Conservation (phyloP, 2,113 vertebrate genomes). For the Lonchura striata region DNA sequence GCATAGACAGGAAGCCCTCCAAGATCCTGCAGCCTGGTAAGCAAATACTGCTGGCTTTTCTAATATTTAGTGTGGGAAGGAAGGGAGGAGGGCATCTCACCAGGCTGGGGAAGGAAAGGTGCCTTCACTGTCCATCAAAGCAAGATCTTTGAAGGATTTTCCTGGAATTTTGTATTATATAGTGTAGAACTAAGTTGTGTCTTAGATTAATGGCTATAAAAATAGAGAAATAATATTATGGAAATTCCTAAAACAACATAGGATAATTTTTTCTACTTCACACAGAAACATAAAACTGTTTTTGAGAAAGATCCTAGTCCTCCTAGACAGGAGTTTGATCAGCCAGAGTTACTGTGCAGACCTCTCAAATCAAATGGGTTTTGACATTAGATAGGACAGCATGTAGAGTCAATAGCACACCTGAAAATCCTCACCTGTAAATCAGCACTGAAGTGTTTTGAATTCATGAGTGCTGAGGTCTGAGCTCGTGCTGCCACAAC, state of each 20-base stretch:
- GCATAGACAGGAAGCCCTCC: constrained; percentile 52
- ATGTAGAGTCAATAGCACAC: not conserved
- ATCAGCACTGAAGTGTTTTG: not conserved
- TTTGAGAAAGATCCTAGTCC: not conserved
- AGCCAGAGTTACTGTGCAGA: not conserved
- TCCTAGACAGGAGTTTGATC: not conserved
- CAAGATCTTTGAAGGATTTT: not conserved
- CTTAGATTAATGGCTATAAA: not conserved
- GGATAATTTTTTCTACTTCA: not conserved
- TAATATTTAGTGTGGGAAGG: not conserved
- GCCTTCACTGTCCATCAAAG: not conserved
- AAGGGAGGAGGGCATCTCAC: not conserved
- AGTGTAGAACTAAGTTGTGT: not conserved
- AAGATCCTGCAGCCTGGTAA: constrained; percentile 49
- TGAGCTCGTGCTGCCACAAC: not conserved
- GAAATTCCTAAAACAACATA: not conserved
- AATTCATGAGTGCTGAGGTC: not conserved
- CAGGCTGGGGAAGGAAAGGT: not conserved
- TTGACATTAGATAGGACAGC: not conserved
- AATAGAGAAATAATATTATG: not conserved
- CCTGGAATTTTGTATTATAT: not conserved
- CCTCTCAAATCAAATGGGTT: not conserved
- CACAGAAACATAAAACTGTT: not conserved
- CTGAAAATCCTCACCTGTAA: not conserved
- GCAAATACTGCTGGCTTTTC: not conserved